Conservation (phyloP, 2,888 invertebrate species). For the Meliscaeva auricollis region DNA sequence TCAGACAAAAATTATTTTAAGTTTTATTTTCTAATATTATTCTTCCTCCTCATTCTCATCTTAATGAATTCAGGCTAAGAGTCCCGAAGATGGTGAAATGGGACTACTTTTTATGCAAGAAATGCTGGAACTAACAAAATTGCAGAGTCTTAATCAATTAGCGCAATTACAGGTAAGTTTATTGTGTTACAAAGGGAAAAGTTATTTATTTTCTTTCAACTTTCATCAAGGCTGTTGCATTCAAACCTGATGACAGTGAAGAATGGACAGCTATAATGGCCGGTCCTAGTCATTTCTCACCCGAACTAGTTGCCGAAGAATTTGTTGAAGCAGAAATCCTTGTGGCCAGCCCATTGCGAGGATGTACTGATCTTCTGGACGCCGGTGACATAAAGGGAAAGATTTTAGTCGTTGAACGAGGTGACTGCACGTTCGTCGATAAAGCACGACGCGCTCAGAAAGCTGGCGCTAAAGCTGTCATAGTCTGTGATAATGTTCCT, state of each 20-base stretch:
- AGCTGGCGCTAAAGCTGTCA: slow-evolving; percentile 92
- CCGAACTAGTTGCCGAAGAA: slow-evolving; percentile 88
- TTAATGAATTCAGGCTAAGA: slow-evolving; percentile 89
- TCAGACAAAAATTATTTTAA: slow-evolving; percentile 38
- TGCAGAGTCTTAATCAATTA: slow-evolving; percentile 85
- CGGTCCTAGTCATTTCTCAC: slow-evolving; percentile 96
- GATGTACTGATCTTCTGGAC: slow-evolving; percentile 86
- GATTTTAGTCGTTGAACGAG: slow-evolving; percentile 94
- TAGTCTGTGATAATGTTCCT: slow-evolving; percentile 93
- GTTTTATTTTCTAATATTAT: slow-evolving; percentile 63
- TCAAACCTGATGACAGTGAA: slow-evolving; percentile 81
- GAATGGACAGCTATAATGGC: slow-evolving; percentile 87
- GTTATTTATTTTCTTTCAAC: too few relatives aligned
- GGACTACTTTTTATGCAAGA: slow-evolving; percentile 98
- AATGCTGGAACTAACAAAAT: slow-evolving; percentile 95
- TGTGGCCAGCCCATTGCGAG: slow-evolving; percentile 89
- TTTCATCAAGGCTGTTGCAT: slow-evolving; percentile 85
- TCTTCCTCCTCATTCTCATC: slow-evolving; percentile 28
- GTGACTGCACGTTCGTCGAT: slow-evolving; percentile 96
- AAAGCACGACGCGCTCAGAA: slow-evolving; percentile 94
- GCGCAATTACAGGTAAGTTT: slow-evolving; percentile 82
- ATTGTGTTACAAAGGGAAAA: too few relatives aligned
- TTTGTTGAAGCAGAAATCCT: slow-evolving; percentile 88
- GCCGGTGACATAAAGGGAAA: slow-evolving; percentile 87
- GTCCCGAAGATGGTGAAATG: slow-evolving; percentile 94